These are phyloP conservation scores for Ceratina japonica DNA, from an alignment of 1,140 invertebrate species.

Conservation along the genomic window DNA sequence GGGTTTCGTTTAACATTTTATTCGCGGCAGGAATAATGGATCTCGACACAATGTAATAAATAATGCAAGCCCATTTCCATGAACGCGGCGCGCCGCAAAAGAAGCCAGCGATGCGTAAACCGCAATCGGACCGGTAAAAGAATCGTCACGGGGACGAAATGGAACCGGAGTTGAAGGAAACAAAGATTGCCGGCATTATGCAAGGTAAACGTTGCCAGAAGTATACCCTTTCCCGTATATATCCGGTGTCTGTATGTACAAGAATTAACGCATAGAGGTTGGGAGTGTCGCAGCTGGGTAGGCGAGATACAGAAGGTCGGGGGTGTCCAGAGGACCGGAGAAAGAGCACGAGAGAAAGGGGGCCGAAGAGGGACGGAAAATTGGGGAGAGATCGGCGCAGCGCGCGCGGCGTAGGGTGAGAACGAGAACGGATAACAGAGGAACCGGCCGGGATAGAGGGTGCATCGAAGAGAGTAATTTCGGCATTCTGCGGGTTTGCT, in stretches of 20 bases:
- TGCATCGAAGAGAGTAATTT: constrained; percentile 77
- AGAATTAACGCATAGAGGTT: constrained; percentile 75
- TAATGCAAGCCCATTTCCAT: too few relatives aligned
- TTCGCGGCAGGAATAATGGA: too few relatives aligned
- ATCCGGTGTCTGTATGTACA: constrained; percentile 69
- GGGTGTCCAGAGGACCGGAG: constrained; percentile 58
- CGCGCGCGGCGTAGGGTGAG: constrained; percentile 47
- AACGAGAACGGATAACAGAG: constrained; percentile 69
- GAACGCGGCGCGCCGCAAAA: too few relatives aligned
- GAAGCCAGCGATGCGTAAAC: too few relatives aligned
- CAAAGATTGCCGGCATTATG: constrained; percentile 64
- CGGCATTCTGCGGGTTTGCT: constrained; percentile 77
- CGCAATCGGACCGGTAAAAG: constrained; percentile 10
- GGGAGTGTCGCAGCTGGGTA: constrained; percentile 75
- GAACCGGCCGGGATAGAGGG: constrained; percentile 69
- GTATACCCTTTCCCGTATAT: constrained; percentile 53
- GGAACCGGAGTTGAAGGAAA: constrained; percentile 45
- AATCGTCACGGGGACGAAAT: constrained; percentile 6
- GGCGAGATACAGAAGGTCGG: constrained; percentile 69
- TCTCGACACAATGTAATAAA: too few relatives aligned
- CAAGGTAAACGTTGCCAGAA: constrained; percentile 64
- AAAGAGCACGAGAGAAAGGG: constrained; percentile 27
- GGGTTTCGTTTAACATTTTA: too few relatives aligned
- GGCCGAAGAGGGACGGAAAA: constrained; percentile 38
- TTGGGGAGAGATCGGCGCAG: constrained; percentile 32